phyloP scores from a whole-genome alignment of 2,888 invertebrate species.

The Idaea biselata region DNA sequence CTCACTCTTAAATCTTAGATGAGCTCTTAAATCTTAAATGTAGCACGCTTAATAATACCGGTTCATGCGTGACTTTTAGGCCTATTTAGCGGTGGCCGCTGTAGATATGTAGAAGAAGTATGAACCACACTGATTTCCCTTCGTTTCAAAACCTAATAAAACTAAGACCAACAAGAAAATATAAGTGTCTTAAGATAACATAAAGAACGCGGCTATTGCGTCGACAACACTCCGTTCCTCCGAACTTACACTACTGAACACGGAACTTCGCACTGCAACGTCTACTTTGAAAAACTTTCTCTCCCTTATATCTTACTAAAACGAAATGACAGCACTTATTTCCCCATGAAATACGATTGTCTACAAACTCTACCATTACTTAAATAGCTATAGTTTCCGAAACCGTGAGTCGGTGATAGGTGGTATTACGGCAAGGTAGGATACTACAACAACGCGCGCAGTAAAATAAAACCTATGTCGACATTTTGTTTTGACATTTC shows the following conservation, averaged over 20 bases:
- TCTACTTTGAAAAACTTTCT: slow-evolving; percentile 13
- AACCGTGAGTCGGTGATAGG: not conserved
- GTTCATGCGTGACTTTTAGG: too few species aligned
- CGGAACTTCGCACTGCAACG: slow-evolving; percentile 10
- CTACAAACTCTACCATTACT: slow-evolving; percentile 21
- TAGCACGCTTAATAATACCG: too few species aligned
- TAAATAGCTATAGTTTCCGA: not conserved
- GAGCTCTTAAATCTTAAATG: too few species aligned
- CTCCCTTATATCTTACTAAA: slow-evolving; percentile 6
- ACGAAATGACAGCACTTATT: slow-evolving; percentile 19
- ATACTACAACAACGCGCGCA: slow-evolving; percentile 9
- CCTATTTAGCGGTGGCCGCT: too few species aligned
- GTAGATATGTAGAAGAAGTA: too few species aligned
- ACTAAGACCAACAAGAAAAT: too few species aligned
- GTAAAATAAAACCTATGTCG: too few species aligned
- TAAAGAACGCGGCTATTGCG: not conserved
- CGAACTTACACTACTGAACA: slow-evolving; percentile 8
- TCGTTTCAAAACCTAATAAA: too few species aligned
- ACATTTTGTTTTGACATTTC: too few species aligned
- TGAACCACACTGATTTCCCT: too few species aligned
- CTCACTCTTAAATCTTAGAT: too few species aligned
- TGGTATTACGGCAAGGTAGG: slow-evolving; percentile 24
- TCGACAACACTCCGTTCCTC: slow-evolving; percentile 1
- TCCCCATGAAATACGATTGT: slow-evolving; percentile 25
- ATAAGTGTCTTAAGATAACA: not conserved